Percentiles rank a stretch among this genome's conserved stretches.
Evolutionary conservation across 1,140 invertebrate species (phyloP).

Genomic region (Ridgeia piscesae): DNA sequence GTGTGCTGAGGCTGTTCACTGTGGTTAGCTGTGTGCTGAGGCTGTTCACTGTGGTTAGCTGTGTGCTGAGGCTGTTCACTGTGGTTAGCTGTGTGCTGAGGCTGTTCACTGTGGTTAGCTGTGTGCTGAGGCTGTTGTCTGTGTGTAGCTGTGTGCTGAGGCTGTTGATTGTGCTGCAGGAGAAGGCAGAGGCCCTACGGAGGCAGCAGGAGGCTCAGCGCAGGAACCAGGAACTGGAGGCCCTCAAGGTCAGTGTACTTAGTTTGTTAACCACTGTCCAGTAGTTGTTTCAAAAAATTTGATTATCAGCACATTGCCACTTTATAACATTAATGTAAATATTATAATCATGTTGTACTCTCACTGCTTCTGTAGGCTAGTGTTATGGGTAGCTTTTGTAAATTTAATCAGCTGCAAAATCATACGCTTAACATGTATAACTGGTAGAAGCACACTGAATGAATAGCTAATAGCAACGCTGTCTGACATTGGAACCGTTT

Average conservation of each 20-base stretch:
- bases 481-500: no score
- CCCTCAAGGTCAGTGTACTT: background rate
- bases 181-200: conserved; percentile 27
- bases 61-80: background rate
- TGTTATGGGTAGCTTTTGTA: background rate
- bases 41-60: background rate
- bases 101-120: background rate
- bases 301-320: background rate
- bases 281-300: background rate
- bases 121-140: conserved; percentile 23
- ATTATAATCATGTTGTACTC: background rate
- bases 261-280: background rate
- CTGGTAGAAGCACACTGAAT: background rate
- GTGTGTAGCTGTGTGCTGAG: conserved; percentile 32
- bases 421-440: background rate
- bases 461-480: background rate
- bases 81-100: background rate
- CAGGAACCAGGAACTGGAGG: conserved; percentile 6
- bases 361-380: background rate
- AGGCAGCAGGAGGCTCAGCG: conserved; percentile 23
- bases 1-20: background rate
- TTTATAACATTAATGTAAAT: background rate
- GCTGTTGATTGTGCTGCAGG: conserved; percentile 39
- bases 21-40: background rate
- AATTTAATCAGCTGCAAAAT: background rate